Evolutionary conservation across 2,797 vertebrate genomes (phyloP), one percentile per base, ranked within the genome.

Genomic region (Intellagama lesueurii): DNA sequence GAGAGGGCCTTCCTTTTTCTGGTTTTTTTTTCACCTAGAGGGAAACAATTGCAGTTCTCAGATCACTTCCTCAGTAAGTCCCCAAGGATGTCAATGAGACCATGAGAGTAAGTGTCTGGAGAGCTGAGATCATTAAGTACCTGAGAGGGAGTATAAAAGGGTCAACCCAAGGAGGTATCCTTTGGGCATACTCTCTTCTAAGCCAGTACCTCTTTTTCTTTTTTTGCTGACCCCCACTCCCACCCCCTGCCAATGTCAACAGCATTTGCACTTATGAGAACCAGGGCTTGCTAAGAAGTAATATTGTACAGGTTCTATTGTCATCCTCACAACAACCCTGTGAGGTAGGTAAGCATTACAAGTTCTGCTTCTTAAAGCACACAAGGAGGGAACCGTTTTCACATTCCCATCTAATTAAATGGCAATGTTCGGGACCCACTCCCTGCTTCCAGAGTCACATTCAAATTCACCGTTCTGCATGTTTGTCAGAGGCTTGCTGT

Each of bases 61-160:
- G 84, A 40, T 35, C 3, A 1, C 32, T 89, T 81, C 69, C 70
- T 49, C 78, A 75, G n/a, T 22, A 82, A 49, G 56, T 75, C 52
- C 78, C 60, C 30, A 30, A 44, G 60, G 32, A 84, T 70, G 19
- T 80, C 66, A 79, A 66, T 3, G 40, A 84, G 32, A 84, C 28
- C 35, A 40, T 49, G 32, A 44, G 69, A 56, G 69, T 40, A 85
- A 66, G 70, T 68, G 66, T 32, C 44, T 32, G 76, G 60, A 72
- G 72, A 70, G 56, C 2, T 82, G 60, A 66, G 77, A 78, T 79
- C 79, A 86, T 76, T 64, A 91, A 90, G 87, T 47, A 88, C 95
- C 95, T 96, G 96, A 96, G 95, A 93, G 94, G 95, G 94, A 94
- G 89, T 90, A 89, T 72, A 89, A 94, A 90, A 93, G 92, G 93